These are phyloP conservation scores for Hippocampus mohnikei DNA, from an alignment of 2,113 vertebrate species.

Conservation along the genomic window DNA sequence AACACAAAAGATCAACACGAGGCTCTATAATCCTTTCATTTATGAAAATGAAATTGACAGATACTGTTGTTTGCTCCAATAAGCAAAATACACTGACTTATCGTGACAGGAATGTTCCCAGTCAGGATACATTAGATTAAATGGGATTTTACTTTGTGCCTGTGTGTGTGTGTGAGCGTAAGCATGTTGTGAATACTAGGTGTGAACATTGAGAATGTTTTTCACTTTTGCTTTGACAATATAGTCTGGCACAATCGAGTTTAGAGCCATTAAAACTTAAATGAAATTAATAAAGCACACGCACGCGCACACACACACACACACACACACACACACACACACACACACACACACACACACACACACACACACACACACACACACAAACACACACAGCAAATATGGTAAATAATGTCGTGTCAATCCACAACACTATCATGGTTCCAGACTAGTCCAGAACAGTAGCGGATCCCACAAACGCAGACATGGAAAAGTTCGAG, in stretches of 20 bases:
- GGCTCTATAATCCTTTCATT: constrained; percentile 45
- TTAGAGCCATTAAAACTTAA: neutral
- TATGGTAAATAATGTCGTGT: neutral
- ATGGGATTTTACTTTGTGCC: constrained; percentile 27
- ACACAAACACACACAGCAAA: too few relatives aligned
- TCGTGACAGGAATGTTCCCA: constrained; percentile 51
- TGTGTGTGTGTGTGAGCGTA: neutral
- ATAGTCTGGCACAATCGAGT: neutral
- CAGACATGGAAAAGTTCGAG: too few relatives aligned
- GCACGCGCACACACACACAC: neutral
- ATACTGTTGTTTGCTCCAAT: constrained; percentile 55
- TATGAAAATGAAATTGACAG: constrained; percentile 63
- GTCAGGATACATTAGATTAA: constrained; percentile 56
- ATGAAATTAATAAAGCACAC: neutral
- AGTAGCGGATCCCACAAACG: too few relatives aligned
- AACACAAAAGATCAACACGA: constrained; percentile 41
- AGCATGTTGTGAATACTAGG: constrained; percentile 6
- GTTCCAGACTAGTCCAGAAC: too few relatives aligned
- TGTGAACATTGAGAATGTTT: neutral
- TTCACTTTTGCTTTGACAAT: neutral
- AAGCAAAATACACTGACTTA: constrained; percentile 44
- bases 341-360: neutral
- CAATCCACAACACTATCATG: too few relatives aligned
- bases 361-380: neutral
- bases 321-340: neutral